phyloP scores from a whole-genome alignment of 1,140 invertebrate species.

The Cotesia glomerata region DNA sequence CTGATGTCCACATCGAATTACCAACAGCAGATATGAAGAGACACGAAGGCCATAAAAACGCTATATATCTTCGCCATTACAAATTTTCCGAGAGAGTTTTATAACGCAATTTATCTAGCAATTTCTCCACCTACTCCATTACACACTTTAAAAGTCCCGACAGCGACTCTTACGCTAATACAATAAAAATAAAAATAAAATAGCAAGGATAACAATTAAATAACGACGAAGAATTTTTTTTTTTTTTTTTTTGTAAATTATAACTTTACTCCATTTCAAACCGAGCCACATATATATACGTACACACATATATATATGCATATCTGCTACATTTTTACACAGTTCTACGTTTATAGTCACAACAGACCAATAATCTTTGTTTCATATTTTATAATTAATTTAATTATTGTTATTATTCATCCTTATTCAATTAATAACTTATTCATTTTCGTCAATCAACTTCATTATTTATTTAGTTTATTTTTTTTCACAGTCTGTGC shows the following conservation, averaged over 20 bases:
- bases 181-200: neutral
- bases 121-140: too few relatives aligned
- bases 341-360: conserved; percentile 37
- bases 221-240: neutral
- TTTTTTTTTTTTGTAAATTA: conserved; percentile 47
- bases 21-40: too few relatives aligned
- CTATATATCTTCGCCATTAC: too few relatives aligned
- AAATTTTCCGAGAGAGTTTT: too few relatives aligned
- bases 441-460: conserved; percentile 27
- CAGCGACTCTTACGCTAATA: neutral
- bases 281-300: neutral
- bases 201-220: neutral
- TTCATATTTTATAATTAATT: conserved; percentile 31
- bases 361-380: conserved; percentile 30
- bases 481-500: conserved; percentile 29
- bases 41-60: too few relatives aligned
- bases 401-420: conserved; percentile 10
- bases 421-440: conserved; percentile 10
- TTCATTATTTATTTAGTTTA: neutral
- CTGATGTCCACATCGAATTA: too few relatives aligned
- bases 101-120: too few relatives aligned
- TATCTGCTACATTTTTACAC: conserved; percentile 39
- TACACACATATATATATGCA: conserved; percentile 17
- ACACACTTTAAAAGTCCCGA: too few relatives aligned
- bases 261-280: conserved; percentile 48